phyloP scores from a whole-genome alignment of 2,797 vertebrate genomes.

The Gymnopithys bicolor region DNA sequence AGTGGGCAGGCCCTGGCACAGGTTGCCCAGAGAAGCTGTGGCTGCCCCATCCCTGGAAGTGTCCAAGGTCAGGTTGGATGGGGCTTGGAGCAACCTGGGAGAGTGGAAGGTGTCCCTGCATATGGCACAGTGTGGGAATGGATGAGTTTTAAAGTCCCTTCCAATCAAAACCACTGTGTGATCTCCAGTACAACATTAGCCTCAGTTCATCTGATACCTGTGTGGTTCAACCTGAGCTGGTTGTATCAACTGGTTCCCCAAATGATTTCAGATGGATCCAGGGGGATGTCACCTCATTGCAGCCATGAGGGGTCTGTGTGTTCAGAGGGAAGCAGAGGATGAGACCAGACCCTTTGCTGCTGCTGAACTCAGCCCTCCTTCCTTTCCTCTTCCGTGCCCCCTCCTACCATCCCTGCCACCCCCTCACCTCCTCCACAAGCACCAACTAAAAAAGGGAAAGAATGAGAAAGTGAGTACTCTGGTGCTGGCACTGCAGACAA shows the following conservation, averaged over 20 bases:
- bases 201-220: not conserved
- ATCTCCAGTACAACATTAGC: not conserved
- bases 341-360: not conserved
- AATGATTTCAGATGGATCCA: not conserved
- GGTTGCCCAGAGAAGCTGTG: not conserved
- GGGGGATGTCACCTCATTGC: not conserved
- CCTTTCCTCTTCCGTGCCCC: not conserved
- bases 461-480: slow-evolving; percentile 78
- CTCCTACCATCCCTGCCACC: slow-evolving; percentile 19
- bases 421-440: slow-evolving; percentile 70
- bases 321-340: not conserved
- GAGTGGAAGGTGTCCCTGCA: not conserved
- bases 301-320: not conserved
- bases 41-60: not conserved
- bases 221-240: not conserved
- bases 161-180: not conserved
- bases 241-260: not conserved
- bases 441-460: slow-evolving; percentile 67
- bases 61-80: fast-evolving
- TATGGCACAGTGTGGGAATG: not conserved
- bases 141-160: not conserved
- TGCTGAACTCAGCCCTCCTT: not conserved
- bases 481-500: slow-evolving; percentile 85
- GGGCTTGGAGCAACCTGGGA: not conserved
- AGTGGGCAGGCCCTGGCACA: not conserved